Base-by-base conservation (phyloP, 2,888 invertebrate genomes). In the Pristionchus arcanus region DNA sequence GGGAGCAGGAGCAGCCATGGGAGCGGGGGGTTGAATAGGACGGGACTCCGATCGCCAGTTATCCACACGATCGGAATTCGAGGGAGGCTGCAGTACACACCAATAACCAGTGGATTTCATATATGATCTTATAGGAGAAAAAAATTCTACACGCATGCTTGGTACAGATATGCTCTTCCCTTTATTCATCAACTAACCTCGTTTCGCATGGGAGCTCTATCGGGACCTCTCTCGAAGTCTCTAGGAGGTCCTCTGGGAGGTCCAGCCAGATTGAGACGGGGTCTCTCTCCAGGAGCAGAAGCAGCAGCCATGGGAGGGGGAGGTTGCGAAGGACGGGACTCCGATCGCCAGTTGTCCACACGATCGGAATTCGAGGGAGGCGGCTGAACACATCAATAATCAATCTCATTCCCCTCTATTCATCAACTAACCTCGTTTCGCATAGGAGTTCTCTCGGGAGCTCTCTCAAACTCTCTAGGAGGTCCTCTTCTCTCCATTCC, bases 401-500 rank as follows among this genome's bases (percentile, higher is more conserved):
- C 25, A 49, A 4, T 16, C 19, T 3, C 49, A 28, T 2, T 81
- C 11, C 16, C n/a, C 16, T 49, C 74, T 11, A 11, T 42, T 21
- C 31, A 25, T 42, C 37, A 25, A 25, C 74, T 42, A 19, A 68
- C 71, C 42, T 87, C 87, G 21, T 25, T 88, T 25, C 87, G 42
- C 87, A 88, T 88, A 34, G 87, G 87, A 74, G 87, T 15, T 55
- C 87, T 71, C n/a, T 88, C 87, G 15, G 31, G 42, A 53, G 13
- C 37, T 49, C 66, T 87, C 9, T 87, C 87, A 42, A 86, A 86
- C 15, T 37, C 59, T 59, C 59, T 55, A 49, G 87, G 87, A n/a
- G 66, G 63, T 66, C 68, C 66, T 87, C 87, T 87, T 68, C 87
- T 87, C 42, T 87, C 87, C 87, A 87, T 87, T 42, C 42, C 49